These are phyloP conservation scores for Ceratina japonica DNA, from an alignment of 1,140 invertebrate genomes.

Conservation along the genomic window DNA sequence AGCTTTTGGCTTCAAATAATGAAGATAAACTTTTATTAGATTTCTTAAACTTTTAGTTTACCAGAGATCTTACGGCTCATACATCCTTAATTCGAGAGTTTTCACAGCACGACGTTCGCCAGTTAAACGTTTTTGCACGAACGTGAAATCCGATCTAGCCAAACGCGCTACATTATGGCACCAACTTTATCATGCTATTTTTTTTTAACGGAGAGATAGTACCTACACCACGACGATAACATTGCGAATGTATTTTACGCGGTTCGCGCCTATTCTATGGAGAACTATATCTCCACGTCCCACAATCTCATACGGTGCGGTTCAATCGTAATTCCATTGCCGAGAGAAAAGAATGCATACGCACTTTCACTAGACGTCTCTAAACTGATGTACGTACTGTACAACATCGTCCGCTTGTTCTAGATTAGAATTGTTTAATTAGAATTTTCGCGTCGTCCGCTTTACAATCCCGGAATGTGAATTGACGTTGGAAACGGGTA, in stretches of 20 bases:
- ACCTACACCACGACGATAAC: not conserved
- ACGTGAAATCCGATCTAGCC: slow-evolving; percentile 22
- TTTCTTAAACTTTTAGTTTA: too few relatives aligned
- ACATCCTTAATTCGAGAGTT: slow-evolving; percentile 18
- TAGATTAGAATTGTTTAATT: slow-evolving; percentile 11
- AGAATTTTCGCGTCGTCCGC: not conserved
- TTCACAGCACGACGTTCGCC: not conserved
- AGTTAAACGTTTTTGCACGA: not conserved
- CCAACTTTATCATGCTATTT: not conserved
- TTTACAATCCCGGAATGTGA: slow-evolving; percentile 23
- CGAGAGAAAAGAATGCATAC: slow-evolving; percentile 6
- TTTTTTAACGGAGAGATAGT: not conserved
- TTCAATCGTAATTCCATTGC: slow-evolving; percentile 23
- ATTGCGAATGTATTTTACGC: slow-evolving; percentile 14
- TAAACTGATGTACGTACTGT: too few relatives aligned
- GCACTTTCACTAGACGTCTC: slow-evolving; percentile 30
- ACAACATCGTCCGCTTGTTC: not conserved
- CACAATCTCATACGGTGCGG: not conserved
- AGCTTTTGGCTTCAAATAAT: too few relatives aligned
- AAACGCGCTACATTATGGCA: not conserved
- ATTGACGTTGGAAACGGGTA: slow-evolving; percentile 29
- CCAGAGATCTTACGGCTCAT: too few relatives aligned
- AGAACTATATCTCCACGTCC: not conserved
- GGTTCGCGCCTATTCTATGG: not conserved
- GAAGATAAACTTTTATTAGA: too few relatives aligned